phyloP scores from a whole-genome alignment of 1,140 invertebrate genomes.

The Diorhabda elongata region DNA sequence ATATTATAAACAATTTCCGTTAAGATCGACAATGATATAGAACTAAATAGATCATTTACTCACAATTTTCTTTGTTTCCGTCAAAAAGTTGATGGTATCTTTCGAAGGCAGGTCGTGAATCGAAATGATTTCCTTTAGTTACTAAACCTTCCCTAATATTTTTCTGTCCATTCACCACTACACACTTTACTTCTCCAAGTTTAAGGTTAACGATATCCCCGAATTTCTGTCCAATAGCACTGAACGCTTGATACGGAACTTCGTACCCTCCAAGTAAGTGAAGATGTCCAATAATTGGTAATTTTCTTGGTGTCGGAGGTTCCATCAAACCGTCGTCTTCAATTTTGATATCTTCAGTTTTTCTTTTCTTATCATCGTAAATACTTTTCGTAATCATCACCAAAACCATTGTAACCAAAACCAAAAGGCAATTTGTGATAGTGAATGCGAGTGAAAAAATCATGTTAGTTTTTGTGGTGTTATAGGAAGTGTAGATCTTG shows the following conservation, averaged over 20 bases:
- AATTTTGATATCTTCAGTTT: neutral
- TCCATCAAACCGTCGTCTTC: slow-evolving; percentile 28
- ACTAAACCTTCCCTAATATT: slow-evolving; percentile 62
- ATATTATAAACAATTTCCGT: too few relatives aligned
- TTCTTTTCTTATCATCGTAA: neutral
- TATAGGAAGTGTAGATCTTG: neutral
- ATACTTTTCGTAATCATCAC: neutral
- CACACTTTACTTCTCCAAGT: slow-evolving; percentile 57
- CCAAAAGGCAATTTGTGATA: neutral
- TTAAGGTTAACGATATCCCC: slow-evolving; percentile 55
- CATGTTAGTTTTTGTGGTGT: neutral
- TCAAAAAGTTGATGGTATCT: slow-evolving; percentile 62
- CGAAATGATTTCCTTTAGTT: slow-evolving; percentile 59
- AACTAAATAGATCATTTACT: slow-evolving; percentile 44
- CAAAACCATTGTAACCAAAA: neutral
- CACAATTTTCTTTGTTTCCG: slow-evolving; percentile 66
- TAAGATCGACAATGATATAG: too few relatives aligned
- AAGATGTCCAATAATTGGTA: slow-evolving; percentile 59
- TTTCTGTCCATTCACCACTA: slow-evolving; percentile 61
- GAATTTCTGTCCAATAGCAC: slow-evolving; percentile 52
- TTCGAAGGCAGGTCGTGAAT: slow-evolving; percentile 61
- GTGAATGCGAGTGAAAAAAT: neutral
- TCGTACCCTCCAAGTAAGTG: slow-evolving; percentile 57
- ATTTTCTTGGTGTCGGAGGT: slow-evolving; percentile 55
- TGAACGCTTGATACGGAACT: slow-evolving; percentile 63